Base-by-base conservation (phyloP, 2,888 invertebrate genomes). In the Phaonia tiefii region DNA sequence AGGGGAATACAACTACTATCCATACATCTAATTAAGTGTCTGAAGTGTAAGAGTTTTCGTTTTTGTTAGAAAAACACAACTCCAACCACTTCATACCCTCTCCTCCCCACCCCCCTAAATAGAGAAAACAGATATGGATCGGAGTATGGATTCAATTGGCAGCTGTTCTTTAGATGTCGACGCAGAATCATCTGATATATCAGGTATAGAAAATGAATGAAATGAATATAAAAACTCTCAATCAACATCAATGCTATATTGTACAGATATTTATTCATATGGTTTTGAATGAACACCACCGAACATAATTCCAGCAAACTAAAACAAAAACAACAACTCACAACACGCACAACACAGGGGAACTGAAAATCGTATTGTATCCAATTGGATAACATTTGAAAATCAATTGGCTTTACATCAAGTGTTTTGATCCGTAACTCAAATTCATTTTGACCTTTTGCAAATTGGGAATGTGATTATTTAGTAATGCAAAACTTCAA, bases 161-260 rank as follows among this genome's bases (percentile, higher is more conserved):
- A 95, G 95, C 92, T 96, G 96, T 91, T 96, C 96, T 85, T 92
- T 96, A 88, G 96, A 96, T 91, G 95, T 95, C 90, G 96, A 96
- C 88, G 95, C 94, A 76, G 91, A 88, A 91, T 93, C 94, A 88
- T 94, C 94, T 80, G 94, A 95, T 87, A 93, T 94, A 87, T 93
- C 94, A 94, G 95, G 95, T 95, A 94, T 85, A 84, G 37, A 65
- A 20, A 81, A 78, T 46, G 31, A 46, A 63, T 46, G 42, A 31
- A 3, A 31, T 31, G 31, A 31, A 31, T 31, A 31, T 11, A 51
- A n/a, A n/a, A 51, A 73, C 17, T 20, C 22, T 66, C 13, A 11
- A 10, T 7, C 60, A 11, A 15, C n/a, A n/a, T 37, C 22, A 63
- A 63, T 63, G 15, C 15, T 63, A 31, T 22, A 11, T 15, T 51